Conservation (phyloP, 2,113 vertebrate species). For the Perca fluviatilis region DNA sequence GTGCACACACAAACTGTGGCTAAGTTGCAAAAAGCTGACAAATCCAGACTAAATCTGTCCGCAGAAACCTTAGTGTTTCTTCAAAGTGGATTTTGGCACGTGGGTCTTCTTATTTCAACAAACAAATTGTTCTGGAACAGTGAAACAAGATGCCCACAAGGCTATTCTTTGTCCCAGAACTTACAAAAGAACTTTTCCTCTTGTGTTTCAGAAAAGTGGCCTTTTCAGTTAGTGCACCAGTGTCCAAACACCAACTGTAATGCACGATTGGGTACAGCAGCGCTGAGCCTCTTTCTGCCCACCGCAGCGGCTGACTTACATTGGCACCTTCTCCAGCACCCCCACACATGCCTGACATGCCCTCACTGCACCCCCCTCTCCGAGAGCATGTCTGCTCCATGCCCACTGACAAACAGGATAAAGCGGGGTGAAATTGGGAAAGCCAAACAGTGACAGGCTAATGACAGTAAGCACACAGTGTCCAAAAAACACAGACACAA, state of each 20-base stretch:
- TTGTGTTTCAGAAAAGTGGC: constrained; percentile 31
- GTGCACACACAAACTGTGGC: constrained; percentile 2
- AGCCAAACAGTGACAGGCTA: constrained; percentile 44
- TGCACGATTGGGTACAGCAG: constrained; percentile 32
- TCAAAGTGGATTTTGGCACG: constrained; percentile 48
- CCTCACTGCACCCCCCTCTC: constrained; percentile 37
- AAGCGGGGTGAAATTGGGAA: constrained; percentile 39
- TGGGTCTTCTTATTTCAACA: constrained; percentile 64
- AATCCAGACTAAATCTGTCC: constrained; percentile 38
- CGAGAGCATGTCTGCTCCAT: constrained; percentile 47
- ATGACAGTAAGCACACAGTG: constrained; percentile 50
- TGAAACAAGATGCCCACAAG: constrained; percentile 62
- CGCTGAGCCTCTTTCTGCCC: constrained; percentile 43
- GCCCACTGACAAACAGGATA: constrained; percentile 61
- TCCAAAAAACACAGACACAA: constrained; percentile 38
- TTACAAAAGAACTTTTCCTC: constrained; percentile 44
- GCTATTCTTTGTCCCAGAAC: constrained; percentile 42
- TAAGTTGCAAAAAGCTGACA: constrained; percentile 49
- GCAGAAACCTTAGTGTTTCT: constrained; percentile 59
- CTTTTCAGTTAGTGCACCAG: constrained; percentile 4
- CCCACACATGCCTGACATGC: constrained; percentile 71
- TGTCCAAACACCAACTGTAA: constrained; percentile 32
- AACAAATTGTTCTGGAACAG: constrained; percentile 64
- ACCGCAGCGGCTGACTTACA: constrained; percentile 58
- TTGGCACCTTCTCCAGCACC: constrained; percentile 68